These are phyloP conservation scores for Anaspis maculata DNA, from an alignment of 2,888 invertebrate genomes.

Conservation along the genomic window DNA sequence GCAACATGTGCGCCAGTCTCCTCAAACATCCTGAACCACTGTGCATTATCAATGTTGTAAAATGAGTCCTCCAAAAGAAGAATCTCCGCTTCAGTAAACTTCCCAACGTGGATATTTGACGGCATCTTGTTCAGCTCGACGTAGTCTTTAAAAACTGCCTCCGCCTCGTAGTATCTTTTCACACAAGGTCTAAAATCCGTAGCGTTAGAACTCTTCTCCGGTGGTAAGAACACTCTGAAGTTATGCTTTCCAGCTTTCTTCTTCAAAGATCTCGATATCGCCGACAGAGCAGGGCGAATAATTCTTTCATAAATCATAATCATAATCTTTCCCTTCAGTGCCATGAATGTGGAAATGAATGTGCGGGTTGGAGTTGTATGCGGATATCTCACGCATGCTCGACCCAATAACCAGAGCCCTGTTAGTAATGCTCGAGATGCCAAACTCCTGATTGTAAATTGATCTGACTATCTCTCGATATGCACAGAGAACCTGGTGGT, in stretches of 20 bases:
- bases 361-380: conserved; percentile 2
- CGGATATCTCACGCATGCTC: not conserved
- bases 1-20: conserved; percentile 2
- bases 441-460: no score
- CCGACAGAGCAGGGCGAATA: conserved; percentile 1
- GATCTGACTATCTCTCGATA: not conserved
- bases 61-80: conserved; percentile 1
- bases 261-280: not conserved
- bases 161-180: not conserved
- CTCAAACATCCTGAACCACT: not conserved
- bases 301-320: no score
- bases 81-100: not conserved
- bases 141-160: conserved; percentile 1
- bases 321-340: conserved; percentile 4
- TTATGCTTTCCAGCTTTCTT: not conserved
- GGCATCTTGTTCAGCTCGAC: conserved; percentile 1
- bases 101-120: not conserved
- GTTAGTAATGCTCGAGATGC: not conserved
- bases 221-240: not conserved
- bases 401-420: not conserved
- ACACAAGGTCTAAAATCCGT: not conserved
- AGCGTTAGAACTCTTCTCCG: not conserved
- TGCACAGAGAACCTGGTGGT: not conserved
- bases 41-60: not conserved
- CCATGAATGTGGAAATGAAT: conserved; percentile 6